A percentile compares a stretch with the other conserved stretches of the same genome.
phyloP scores from a whole-genome alignment of 2,113 vertebrate species.

The Pygoscelis antarcticus region DNA sequence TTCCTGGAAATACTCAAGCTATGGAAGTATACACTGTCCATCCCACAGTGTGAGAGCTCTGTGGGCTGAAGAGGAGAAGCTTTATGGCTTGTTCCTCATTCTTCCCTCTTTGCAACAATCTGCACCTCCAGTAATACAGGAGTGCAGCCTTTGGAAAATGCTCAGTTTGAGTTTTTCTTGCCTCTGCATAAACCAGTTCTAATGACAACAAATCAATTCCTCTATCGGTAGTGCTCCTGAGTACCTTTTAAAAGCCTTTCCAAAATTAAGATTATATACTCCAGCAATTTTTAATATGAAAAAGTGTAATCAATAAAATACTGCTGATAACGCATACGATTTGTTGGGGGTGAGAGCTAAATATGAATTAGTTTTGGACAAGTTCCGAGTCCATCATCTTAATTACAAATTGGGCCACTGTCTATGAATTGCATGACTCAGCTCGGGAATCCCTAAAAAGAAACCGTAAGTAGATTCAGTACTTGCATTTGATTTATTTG shows the following conservation, averaged over 20 bases:
- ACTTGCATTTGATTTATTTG: neutral
- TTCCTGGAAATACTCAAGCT: neutral
- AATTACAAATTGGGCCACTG: conserved; percentile 17
- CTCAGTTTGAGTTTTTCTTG: neutral
- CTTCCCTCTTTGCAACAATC: neutral
- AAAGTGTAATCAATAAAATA: conserved; percentile 15
- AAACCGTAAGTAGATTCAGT: neutral
- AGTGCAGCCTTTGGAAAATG: neutral
- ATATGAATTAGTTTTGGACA: conserved; percentile 22
- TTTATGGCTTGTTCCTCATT: neutral
- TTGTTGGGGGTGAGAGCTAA: neutral
- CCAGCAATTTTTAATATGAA: conserved; percentile 18
- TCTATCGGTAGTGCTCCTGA: neutral
- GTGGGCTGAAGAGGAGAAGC: neutral
- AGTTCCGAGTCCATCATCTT: conserved; percentile 28
- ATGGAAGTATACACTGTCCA: neutral
- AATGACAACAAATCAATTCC: conserved; percentile 7
- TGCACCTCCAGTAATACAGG: neutral
- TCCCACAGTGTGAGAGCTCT: neutral
- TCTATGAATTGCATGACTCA: neutral
- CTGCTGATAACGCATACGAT: neutral
- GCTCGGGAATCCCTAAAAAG: conserved; percentile 2
- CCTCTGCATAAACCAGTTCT: neutral
- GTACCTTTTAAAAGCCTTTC: conserved; percentile 23
- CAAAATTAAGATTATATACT: neutral